Conservation (phyloP, 2,797 vertebrate species). For the Acanthurus leucopareius region DNA sequence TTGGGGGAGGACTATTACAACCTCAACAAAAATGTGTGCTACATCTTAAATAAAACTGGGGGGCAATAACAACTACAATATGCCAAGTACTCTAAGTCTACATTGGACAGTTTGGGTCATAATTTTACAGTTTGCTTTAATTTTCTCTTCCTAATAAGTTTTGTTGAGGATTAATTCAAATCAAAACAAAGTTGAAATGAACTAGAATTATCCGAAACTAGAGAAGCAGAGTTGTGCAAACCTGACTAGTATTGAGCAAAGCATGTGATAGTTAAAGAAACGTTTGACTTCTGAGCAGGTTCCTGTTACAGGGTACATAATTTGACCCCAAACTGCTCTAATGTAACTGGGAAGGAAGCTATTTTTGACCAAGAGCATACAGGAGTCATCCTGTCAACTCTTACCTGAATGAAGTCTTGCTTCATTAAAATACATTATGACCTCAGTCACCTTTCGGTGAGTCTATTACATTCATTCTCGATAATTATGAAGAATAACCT, state of each 20-base stretch:
- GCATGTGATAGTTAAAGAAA: not conserved
- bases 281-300: not conserved
- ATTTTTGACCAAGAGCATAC: not conserved
- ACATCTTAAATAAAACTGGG: too few species aligned
- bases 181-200: not conserved
- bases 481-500: constrained; percentile 24
- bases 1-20: too few species aligned
- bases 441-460: not conserved
- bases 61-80: not conserved
- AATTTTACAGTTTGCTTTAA: not conserved
- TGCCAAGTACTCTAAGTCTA: not conserved
- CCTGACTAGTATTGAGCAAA: not conserved
- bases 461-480: not conserved
- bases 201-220: not conserved
- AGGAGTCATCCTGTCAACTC: not conserved
- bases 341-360: constrained; percentile 5
- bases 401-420: not conserved
- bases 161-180: not conserved
- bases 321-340: not conserved
- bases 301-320: not conserved
- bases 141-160: not conserved
- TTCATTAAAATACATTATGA: constrained; percentile 9
- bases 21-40: too few species aligned
- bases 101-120: not conserved
- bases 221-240: not conserved